These are phyloP conservation scores for Microctonus brassicae DNA, from an alignment of 2,888 invertebrate species.

Conservation along the genomic window DNA sequence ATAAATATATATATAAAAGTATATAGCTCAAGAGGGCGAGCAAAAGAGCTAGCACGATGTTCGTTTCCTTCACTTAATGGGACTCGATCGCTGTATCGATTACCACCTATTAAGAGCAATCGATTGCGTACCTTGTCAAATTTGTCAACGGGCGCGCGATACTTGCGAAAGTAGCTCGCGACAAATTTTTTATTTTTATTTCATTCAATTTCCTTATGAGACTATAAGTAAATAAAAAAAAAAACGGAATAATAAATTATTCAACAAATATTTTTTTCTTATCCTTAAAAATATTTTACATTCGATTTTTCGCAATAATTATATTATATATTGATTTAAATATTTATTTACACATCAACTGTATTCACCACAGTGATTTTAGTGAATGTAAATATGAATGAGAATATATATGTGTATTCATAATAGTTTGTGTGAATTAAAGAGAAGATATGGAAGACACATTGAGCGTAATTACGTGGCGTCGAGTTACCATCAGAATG, in stretches of 20 bases:
- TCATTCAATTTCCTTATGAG: slow-evolving; percentile 6
- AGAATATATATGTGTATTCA: not conserved
- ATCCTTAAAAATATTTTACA: too few species aligned
- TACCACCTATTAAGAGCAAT: slow-evolving; percentile 64
- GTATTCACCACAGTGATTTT: too few species aligned
- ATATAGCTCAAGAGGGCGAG: not conserved
- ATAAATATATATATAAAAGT: slow-evolving; percentile 10
- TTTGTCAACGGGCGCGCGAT: slow-evolving; percentile 65
- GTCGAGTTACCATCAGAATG: slow-evolving; percentile 36
- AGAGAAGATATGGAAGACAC: slow-evolving; percentile 19
- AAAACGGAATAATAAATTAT: not conserved
- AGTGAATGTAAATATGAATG: not conserved
- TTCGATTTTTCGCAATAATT: too few species aligned
- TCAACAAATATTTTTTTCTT: not conserved
- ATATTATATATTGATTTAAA: too few species aligned
- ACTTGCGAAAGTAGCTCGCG: slow-evolving; percentile 28
- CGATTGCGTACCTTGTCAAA: slow-evolving; percentile 67
- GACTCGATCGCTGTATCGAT: slow-evolving; percentile 66
- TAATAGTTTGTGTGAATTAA: slow-evolving; percentile 2
- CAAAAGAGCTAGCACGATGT: not conserved
- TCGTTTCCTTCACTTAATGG: slow-evolving; percentile 55
- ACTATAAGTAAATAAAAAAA: not conserved
- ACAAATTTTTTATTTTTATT: slow-evolving; percentile 4
- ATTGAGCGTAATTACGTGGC: slow-evolving; percentile 36
- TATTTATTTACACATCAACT: too few species aligned